phyloP scores from a whole-genome alignment of 35 echinoderm and acorn worm species.

The Anneissia japonica region DNA sequence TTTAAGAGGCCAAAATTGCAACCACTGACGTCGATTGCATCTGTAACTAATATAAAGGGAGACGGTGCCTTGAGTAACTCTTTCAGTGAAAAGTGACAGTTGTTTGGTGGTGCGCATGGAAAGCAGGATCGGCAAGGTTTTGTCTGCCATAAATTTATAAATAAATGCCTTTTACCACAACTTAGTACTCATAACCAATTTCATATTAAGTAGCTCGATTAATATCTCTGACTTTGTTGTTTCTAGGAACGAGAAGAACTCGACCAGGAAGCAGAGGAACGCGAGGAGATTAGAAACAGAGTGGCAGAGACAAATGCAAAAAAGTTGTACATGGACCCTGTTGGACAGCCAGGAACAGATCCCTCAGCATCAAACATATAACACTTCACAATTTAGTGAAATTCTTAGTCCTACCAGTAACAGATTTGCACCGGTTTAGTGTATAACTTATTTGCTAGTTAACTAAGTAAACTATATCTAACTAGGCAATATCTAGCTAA shows the following conservation, averaged over 20 bases:
- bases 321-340: slow-evolving; percentile 18
- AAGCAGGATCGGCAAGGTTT: not conserved
- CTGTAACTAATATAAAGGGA: too few species aligned
- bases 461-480: too few species aligned
- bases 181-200: not conserved
- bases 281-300: slow-evolving; percentile 13
- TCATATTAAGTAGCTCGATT: not conserved
- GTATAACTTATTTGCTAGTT: too few species aligned
- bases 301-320: slow-evolving; percentile 36
- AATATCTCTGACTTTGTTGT: not conserved
- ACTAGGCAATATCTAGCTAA: too few species aligned
- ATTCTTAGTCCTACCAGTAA: too few species aligned
- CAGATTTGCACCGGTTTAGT: too few species aligned
- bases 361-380: not conserved
- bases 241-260: slow-evolving; percentile 48
- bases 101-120: too few species aligned
- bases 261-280: slow-evolving; percentile 25
- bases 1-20: too few species aligned
- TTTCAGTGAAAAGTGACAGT: not conserved
- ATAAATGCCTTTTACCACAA: not conserved
- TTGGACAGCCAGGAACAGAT: not conserved
- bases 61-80: not conserved
- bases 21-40: too few species aligned
- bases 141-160: not conserved
- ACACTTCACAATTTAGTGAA: too few species aligned